These are phyloP conservation scores for Molothrus ater DNA, from an alignment of 2,797 vertebrate genomes.

Conservation along the genomic window DNA sequence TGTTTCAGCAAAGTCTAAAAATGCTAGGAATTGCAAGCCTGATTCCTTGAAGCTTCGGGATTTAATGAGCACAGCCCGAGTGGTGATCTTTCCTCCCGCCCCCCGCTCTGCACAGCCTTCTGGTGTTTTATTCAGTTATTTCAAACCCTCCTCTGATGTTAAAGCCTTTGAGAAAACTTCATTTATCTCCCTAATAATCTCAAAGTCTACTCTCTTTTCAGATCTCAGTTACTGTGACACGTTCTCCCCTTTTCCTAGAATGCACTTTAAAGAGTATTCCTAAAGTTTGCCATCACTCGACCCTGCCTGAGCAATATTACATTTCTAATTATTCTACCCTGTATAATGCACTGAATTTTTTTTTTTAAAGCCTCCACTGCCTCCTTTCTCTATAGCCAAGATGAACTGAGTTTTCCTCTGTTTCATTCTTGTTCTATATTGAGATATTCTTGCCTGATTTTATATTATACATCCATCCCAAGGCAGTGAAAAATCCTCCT, in stretches of 20 bases:
- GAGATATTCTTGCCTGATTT: background rate
- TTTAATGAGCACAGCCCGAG: background rate
- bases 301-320: background rate
- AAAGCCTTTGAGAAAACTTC: slow-evolving; percentile 8
- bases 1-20: background rate
- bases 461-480: background rate
- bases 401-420: background rate
- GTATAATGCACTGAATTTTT: background rate
- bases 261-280: background rate
- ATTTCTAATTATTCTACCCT: background rate
- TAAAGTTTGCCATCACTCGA: background rate
- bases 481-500: background rate
- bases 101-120: background rate
- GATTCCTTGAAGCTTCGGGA: background rate
- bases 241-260: background rate
- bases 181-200: background rate
- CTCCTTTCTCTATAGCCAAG: background rate
- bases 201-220: background rate
- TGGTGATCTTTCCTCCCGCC: background rate
- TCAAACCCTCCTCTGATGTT: slow-evolving; percentile 4
- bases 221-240: background rate
- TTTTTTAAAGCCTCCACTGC: background rate
- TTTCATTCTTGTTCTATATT: background rate
- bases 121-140: background rate
- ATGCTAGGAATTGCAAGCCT: background rate